phyloP scores from a whole-genome alignment of 2,113 vertebrate genomes.

The Ahaetulla prasina region DNA sequence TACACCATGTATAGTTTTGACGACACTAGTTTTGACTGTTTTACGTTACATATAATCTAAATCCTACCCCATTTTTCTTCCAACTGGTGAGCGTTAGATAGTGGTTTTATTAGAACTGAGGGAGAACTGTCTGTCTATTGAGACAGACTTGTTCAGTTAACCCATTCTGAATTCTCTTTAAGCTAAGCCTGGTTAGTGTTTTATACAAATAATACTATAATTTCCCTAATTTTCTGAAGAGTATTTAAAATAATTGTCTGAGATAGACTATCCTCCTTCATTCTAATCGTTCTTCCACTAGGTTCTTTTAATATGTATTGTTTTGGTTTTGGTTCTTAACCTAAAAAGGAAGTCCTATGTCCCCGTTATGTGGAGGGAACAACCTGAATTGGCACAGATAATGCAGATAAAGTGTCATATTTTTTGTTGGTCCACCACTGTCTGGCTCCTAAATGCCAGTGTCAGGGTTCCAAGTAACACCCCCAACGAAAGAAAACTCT shows the following conservation, averaged over 20 bases:
- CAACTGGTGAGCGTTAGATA: background rate
- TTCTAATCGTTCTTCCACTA: background rate
- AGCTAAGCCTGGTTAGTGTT: background rate
- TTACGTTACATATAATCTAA: slow-evolving; percentile 13
- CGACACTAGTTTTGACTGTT: slow-evolving; percentile 19
- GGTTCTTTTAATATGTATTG: background rate
- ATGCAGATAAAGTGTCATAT: background rate
- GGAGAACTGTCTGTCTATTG: background rate
- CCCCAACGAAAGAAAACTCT: too few relatives aligned
- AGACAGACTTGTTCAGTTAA: background rate
- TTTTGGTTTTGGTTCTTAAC: background rate
- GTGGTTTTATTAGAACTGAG: background rate
- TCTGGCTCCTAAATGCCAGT: background rate
- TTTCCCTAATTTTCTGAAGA: background rate
- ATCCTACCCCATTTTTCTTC: background rate
- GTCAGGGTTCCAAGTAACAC: too few relatives aligned
- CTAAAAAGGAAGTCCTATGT: background rate
- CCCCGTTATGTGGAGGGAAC: background rate
- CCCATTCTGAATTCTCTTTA: background rate
- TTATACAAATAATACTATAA: background rate
- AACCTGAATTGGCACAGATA: background rate
- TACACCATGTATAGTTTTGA: slow-evolving; percentile 27
- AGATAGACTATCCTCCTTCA: background rate
- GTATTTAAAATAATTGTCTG: background rate
- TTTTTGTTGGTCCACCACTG: background rate